Base-by-base conservation (phyloP, 2,113 vertebrate species). In the Ia io region DNA sequence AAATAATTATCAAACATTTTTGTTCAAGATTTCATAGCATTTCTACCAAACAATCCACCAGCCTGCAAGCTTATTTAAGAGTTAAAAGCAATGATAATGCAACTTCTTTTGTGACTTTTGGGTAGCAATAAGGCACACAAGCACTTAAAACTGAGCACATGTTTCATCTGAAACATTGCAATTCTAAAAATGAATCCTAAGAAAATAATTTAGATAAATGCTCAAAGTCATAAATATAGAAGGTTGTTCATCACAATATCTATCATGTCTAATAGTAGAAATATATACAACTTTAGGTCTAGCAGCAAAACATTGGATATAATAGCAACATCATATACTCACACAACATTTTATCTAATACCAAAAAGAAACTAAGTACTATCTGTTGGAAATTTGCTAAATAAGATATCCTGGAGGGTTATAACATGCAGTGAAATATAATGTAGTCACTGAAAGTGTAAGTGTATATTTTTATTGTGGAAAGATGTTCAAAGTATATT, bases 151-250 rank as follows among this genome's bases (percentile, higher is more conserved):
- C 22, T 84, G n/a, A 85, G 16, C 16, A 18, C n/a, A 53, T 61
- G 84, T 93, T 95, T 67, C 49, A 79, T 84, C 14, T 25, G 5
- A 73, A 91, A 69, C 32, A 47, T 32, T 18, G 25, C 8, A 71
- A 44, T 89, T 51, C 18, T 88, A 96, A 93, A 92, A 89, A 65
- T 70, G 8, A 56, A 35, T 40, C 56, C 32, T 59, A 88, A 80
- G 18, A 18, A 53, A 94, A 83, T 32, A 84, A 90, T 79, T 78
- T 91, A 78, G 22, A 77, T 10, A 88, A 93, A 61, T 59, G 11
- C 9, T 32, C 18, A 79, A 82, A 84, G 25, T 40, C 2, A 56
- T 25, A 56, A 56, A 79, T 44, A 74, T 69, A 69, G 47, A 82
- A 47, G 1, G 9, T 40, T 53, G 8, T 84, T 42, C 32, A 74